Percentiles rank a stretch among this genome's conserved stretches.
Conservation (phyloP, 2,113 vertebrate species). For the Toxostoma redivivum region DNA sequence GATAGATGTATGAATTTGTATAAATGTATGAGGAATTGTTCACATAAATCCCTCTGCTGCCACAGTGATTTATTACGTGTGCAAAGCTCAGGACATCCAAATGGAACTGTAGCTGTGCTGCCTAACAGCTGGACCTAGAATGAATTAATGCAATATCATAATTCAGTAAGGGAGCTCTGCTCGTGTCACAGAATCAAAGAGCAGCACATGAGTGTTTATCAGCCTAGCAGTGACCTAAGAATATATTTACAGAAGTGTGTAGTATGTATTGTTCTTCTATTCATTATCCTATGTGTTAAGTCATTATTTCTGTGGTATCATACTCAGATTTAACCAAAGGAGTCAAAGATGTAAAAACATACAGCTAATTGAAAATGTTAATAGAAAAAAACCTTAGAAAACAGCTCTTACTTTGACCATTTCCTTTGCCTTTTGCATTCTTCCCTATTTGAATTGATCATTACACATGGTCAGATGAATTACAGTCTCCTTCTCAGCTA, state of each 20-base stretch:
- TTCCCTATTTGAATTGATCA: background rate
- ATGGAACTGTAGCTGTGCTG: background rate
- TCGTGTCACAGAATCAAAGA: background rate
- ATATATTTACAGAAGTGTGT: background rate
- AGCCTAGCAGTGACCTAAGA: background rate
- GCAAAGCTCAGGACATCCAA: constrained; percentile 10
- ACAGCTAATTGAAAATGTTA: background rate
- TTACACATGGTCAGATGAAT: background rate
- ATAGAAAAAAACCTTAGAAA: background rate
- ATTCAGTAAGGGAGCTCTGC: background rate
- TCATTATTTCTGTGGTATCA: background rate
- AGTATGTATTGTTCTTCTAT: background rate
- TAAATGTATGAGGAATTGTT: constrained; percentile 6
- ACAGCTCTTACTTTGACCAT: background rate
- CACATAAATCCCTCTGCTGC: constrained; percentile 11
- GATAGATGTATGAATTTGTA: constrained; percentile 1
- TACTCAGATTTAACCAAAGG: background rate
- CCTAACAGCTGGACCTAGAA: constrained; percentile 6
- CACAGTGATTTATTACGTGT: constrained; percentile 5
- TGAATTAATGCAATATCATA: constrained; percentile 13
- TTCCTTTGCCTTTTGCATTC: background rate
- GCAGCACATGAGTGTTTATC: background rate
- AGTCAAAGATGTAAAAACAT: background rate
- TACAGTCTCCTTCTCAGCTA: background rate
- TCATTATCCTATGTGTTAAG: background rate